These are phyloP conservation scores for Anguilla pacifica DNA, from an alignment of 2,797 vertebrate genomes.

Conservation along the genomic window DNA sequence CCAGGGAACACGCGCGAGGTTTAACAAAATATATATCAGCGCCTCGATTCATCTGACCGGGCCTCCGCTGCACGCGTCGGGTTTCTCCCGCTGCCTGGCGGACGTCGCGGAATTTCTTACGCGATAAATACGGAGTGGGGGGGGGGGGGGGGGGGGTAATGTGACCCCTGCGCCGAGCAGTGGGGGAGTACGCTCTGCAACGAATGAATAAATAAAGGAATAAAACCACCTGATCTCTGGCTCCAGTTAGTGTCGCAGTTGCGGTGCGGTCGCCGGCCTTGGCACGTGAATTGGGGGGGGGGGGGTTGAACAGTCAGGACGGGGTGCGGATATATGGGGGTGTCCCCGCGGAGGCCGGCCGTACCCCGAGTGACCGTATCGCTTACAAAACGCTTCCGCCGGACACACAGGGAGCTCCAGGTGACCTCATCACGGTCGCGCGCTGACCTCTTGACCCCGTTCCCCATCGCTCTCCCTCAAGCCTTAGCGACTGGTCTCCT, in stretches of 20 bases:
- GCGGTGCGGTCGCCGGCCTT: neutral
- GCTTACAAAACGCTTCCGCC: neutral
- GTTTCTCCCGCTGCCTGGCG: constrained; percentile 37
- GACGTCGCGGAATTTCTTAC: neutral
- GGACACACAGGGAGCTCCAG: neutral
- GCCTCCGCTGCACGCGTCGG: constrained; percentile 37
- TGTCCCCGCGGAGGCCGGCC: neutral
- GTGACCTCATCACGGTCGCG: neutral
- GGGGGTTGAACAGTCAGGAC: neutral
- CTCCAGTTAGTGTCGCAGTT: neutral
- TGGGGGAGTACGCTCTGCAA: neutral
- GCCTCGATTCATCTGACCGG: constrained; percentile 50
- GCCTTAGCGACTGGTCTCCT: neutral
- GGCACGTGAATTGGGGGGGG: neutral
- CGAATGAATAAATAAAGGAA: neutral
- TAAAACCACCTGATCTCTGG: neutral
- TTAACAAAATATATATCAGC: constrained; percentile 48
- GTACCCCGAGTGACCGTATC: neutral
- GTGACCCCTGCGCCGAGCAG: constrained; percentile 27
- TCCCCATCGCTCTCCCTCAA: neutral
- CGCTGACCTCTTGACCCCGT: neutral
- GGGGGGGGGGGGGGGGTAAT: neutral
- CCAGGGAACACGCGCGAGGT: constrained; percentile 37
- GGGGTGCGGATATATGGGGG: neutral
- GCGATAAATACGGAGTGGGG: constrained; percentile 43